Conservation (phyloP, 2,113 vertebrate genomes). For the Phaetusa simplex region DNA sequence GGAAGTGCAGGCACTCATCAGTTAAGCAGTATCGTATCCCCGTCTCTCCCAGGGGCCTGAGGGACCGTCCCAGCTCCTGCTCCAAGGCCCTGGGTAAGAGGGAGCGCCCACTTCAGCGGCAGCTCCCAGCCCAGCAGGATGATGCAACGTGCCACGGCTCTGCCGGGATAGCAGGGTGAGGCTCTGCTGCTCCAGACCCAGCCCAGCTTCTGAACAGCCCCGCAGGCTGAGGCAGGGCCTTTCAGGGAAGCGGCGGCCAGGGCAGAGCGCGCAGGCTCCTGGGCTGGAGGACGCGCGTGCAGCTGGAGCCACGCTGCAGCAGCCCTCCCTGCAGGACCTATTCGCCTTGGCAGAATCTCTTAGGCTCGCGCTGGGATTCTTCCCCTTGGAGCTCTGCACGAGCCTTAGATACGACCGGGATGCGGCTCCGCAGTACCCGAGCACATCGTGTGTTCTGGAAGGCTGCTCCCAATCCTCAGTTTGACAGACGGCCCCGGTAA, state of each 20-base stretch:
- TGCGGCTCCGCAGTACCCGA: neutral
- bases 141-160: neutral
- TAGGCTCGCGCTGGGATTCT: neutral
- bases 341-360: neutral
- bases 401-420: neutral
- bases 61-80: neutral
- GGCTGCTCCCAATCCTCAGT: neutral
- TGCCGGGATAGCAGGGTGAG: neutral
- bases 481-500: neutral
- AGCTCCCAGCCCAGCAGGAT: neutral
- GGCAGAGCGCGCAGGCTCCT: neutral
- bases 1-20: neutral
- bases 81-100: neutral
- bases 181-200: neutral
- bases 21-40: neutral
- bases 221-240: rapidly evolving
- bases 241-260: neutral
- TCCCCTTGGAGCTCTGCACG: neutral
- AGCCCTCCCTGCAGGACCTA: neutral
- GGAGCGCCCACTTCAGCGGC: neutral
- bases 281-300: neutral
- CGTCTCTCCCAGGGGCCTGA: neutral
- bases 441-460: neutral
- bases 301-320: neutral
- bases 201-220: neutral